These are phyloP conservation scores for Hetaerina titia DNA, from an alignment of 2,888 invertebrate species.

Conservation along the genomic window DNA sequence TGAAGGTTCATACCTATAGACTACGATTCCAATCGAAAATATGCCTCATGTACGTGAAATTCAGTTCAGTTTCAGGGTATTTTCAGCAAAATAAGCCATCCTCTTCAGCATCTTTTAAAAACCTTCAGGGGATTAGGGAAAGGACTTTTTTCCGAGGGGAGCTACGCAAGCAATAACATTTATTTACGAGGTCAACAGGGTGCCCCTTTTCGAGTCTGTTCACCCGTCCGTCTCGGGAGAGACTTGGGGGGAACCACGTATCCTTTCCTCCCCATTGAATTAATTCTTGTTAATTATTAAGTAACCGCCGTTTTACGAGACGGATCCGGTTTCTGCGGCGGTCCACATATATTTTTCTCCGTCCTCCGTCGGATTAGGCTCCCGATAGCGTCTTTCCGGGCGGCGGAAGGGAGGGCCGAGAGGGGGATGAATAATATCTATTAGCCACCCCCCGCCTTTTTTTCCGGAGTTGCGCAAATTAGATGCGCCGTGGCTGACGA, in stretches of 20 bases:
- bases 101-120: no score
- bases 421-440: neutral
- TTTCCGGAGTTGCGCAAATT: neutral
- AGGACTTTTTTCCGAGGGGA: no score
- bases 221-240: neutral
- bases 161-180: no score
- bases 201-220: neutral
- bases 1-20: no score
- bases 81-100: no score
- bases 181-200: neutral
- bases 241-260: neutral
- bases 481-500: no score
- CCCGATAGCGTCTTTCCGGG: constrained; percentile 8
- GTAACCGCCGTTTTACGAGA: neutral
- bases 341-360: neutral
- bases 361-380: neutral
- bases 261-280: neutral
- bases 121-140: no score
- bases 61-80: no score
- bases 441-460: neutral
- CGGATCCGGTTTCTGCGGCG: constrained; percentile 7
- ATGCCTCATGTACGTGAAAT: no score
- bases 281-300: neutral
- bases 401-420: neutral
- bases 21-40: no score